These are phyloP conservation scores for Pachyrhynchus sulphureomaculatus DNA, from an alignment of 1,140 invertebrate species.

Conservation along the genomic window DNA sequence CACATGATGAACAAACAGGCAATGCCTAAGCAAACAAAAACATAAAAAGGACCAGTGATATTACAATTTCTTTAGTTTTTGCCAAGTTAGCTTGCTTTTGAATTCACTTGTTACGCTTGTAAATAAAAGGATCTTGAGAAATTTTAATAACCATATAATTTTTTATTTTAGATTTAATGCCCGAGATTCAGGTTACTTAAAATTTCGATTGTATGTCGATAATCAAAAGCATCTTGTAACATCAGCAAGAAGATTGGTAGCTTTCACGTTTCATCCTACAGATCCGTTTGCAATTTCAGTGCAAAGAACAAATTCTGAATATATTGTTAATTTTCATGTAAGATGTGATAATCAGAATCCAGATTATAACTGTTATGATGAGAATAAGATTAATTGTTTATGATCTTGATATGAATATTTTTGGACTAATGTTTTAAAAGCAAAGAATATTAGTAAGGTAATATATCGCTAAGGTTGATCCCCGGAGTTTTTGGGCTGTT, in stretches of 20 bases:
- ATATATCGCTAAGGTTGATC: no score
- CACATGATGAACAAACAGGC: no score
- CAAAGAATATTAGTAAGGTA: no score
- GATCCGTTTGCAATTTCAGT: conserved; percentile 96
- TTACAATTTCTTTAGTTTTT: no score
- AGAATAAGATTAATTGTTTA: conserved; percentile 16
- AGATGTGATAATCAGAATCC: conserved; percentile 52
- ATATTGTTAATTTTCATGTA: conserved; percentile 94
- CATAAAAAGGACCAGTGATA: no score
- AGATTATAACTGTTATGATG: conserved; percentile 14
- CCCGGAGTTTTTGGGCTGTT: no score
- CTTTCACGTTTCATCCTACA: conserved; percentile 96
- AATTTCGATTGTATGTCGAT: conserved; percentile 85
- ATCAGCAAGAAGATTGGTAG: conserved; percentile 78
- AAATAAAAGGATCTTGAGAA: no score
- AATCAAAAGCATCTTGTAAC: conserved; percentile 61
- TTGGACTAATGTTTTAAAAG: no score
- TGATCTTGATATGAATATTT: neutral
- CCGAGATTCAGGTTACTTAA: conserved; percentile 83
- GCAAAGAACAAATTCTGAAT: conserved; percentile 92
- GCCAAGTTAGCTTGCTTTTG: no score
- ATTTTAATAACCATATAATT: conserved; percentile 55
- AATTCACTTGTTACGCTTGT: no score
- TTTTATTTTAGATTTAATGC: conserved; percentile 70
- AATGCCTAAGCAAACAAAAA: no score